Evolutionary conservation across 1,140 invertebrate genomes (phyloP).

Genomic region (Saccostrea echinata): DNA sequence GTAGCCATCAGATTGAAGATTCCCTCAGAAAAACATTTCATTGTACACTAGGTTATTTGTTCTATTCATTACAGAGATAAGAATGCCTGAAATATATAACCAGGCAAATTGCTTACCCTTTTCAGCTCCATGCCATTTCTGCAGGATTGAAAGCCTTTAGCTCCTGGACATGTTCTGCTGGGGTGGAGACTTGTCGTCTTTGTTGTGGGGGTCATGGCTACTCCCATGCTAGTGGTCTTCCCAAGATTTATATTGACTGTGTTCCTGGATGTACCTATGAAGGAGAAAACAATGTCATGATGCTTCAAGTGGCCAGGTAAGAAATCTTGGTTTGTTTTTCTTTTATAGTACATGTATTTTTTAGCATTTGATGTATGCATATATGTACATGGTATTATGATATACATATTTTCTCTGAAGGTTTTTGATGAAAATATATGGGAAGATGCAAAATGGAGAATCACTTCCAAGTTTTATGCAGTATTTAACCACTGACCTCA

Average conservation of each 20-base stretch:
- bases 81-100: background rate
- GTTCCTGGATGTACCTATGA: conserved; percentile 96
- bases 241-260: conserved; percentile 88
- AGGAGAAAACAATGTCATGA: conserved; percentile 95
- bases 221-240: conserved; percentile 91
- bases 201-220: conserved; percentile 97
- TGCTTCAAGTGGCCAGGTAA: conserved; percentile 92
- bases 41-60: no score
- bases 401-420: conserved; percentile 49
- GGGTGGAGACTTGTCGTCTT: conserved; percentile 89
- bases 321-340: background rate
- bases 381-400: background rate
- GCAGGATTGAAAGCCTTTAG: conserved; percentile 94
- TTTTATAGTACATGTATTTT: no score
- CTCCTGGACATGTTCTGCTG: conserved; percentile 86
- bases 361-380: background rate
- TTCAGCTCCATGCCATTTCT: conserved; percentile 89
- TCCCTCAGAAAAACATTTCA: no score
- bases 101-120: conserved; percentile 1
- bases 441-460: conserved; percentile 57
- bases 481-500: conserved; percentile 58
- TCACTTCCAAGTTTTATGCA: conserved; percentile 61
- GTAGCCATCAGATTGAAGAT: no score
- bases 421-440: conserved; percentile 73
- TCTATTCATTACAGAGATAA: no score